Base-by-base conservation (phyloP, 1,140 invertebrate species). In the Drosophila bocqueti region DNA sequence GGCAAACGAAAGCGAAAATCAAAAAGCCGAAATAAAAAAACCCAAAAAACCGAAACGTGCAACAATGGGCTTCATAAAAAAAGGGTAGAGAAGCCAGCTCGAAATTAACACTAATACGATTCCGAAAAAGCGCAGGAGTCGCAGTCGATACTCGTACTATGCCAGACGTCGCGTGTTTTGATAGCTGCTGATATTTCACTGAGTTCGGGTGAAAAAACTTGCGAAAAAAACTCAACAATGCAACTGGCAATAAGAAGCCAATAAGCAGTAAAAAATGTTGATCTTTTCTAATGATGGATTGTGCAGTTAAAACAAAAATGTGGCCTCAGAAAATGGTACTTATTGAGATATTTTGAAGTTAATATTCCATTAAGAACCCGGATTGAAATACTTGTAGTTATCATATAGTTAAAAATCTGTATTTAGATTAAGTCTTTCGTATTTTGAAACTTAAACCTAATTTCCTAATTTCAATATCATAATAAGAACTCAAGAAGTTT, bases 81-180 rank as follows among this genome's bases (percentile, higher is more conserved):
- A 55, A 54, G 72, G 74, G 74, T 65, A 76, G 55, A 60, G 65
- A 63, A 77, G 68, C 75, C 75, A 77, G 68, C 79, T 62, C 59
- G 72, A 82, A 86, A 86, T 86, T 86, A 86, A 79, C 83, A 86
- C 83, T 86, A 86, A 86, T 86, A 68, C 83, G 75, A 64, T 57
- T 46, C 45, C 63, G 15, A 77, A 57, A 57, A 57, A 61, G 66
- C 45, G 52, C 55, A 57, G 58, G 58, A 79, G 61, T 66, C 11
- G 29, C 29, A 31, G 18, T 57, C 54, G 36, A 57, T 66, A 57
- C 2, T 40, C 38, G 54, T 42, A 52, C 67, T 60, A 43, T 31
- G 68, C 69, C 69, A 72, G 38, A 73, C 69, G 71, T 79, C 76
- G 79, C 83, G 79, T 86, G 76, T 79, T 79, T 86, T 82, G 73